Percentiles rank a stretch among this genome's conserved stretches.
Evolutionary conservation across 2,113 vertebrate genomes (phyloP).

Genomic region (Paratilapia polleni): DNA sequence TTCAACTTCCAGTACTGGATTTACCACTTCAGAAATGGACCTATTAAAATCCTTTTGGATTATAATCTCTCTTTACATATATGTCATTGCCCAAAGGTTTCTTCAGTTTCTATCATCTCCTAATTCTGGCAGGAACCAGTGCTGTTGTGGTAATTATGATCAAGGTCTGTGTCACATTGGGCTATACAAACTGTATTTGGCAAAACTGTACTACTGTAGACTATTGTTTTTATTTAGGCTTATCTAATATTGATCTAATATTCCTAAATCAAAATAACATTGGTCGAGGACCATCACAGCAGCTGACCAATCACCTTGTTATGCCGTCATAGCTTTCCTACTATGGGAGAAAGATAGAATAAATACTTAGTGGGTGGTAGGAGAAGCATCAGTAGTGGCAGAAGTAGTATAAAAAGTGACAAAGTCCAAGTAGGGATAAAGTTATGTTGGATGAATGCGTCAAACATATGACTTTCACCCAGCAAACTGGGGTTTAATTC

Average conservation of each 20-base stretch:
- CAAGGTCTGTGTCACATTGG: background rate
- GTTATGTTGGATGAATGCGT: background rate
- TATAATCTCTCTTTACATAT: constrained; percentile 1
- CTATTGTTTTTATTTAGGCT: background rate
- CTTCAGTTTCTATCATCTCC: background rate
- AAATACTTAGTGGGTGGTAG: background rate
- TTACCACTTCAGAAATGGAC: background rate
- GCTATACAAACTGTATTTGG: background rate
- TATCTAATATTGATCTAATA: background rate
- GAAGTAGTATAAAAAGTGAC: background rate
- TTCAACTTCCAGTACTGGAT: background rate
- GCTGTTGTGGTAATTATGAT: background rate
- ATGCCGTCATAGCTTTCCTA: fast-evolving
- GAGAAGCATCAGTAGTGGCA: fast-evolving
- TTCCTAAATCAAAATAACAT: background rate
- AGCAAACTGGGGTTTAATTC: background rate
- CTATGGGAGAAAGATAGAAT: background rate
- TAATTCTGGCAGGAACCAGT: background rate
- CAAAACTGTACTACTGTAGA: no score
- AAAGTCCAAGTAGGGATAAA: background rate
- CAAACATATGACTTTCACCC: background rate
- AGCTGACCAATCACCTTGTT: background rate
- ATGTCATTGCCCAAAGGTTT: background rate
- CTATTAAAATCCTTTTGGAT: constrained; percentile 4
- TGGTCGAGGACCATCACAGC: background rate